phyloP scores from a whole-genome alignment of 2,113 vertebrate species.

The Ictalurus furcatus region DNA sequence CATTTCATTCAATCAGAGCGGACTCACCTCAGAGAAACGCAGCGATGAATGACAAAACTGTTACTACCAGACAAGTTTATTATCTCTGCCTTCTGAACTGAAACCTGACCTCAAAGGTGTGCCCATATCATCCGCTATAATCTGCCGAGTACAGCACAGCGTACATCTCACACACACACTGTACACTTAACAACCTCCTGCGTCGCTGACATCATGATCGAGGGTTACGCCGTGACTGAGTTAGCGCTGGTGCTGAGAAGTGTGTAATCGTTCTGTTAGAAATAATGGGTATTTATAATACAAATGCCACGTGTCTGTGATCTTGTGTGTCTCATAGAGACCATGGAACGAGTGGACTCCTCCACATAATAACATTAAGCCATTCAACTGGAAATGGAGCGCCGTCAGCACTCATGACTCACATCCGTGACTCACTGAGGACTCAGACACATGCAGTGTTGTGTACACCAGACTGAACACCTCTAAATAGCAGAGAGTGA shows the following conservation, averaged over 20 bases:
- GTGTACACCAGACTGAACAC: not conserved
- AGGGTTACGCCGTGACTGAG: not conserved
- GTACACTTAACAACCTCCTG: not conserved
- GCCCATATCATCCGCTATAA: not conserved
- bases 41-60: not conserved
- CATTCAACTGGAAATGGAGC: not conserved
- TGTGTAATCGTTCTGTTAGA: not conserved
- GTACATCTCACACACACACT: not conserved
- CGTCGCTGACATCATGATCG: not conserved
- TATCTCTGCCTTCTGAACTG: too few relatives aligned
- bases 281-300: not conserved
- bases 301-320: too few relatives aligned
- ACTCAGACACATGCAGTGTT: not conserved
- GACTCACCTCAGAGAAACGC: slow-evolving; percentile 21
- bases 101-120: slow-evolving; percentile 20
- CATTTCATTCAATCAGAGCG: not conserved
- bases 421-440: slow-evolving; percentile 6
- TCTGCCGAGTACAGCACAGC: not conserved
- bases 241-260: not conserved
- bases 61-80: not conserved
- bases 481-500: not conserved
- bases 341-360: not conserved
- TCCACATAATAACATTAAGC: slow-evolving; percentile 3
- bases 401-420: slow-evolving; percentile 12
- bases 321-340: not conserved